Conservation (phyloP, 2,797 vertebrate species). For the Emydoidea blandingii region DNA sequence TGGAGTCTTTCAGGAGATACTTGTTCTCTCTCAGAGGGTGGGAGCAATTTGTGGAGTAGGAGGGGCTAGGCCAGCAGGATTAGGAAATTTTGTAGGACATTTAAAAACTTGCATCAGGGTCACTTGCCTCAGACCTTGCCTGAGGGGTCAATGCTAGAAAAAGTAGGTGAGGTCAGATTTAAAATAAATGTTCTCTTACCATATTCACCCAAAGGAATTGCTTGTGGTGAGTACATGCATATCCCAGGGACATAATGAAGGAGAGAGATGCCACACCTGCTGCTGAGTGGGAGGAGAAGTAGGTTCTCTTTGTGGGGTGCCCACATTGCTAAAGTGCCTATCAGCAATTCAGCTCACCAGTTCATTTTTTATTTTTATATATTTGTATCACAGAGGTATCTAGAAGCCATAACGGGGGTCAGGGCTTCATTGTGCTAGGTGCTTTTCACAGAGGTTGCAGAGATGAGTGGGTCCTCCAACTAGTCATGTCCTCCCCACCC, state of each 20-base stretch:
- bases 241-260: not conserved
- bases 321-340: not conserved
- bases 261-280: fast-evolving
- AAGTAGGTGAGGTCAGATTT: not conserved
- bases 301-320: not conserved
- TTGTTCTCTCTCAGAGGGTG: not conserved
- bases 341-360: conserved; percentile 3
- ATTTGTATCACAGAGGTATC: conserved; percentile 38
- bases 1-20: not conserved
- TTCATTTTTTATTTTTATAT: conserved; percentile 4
- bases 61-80: not conserved
- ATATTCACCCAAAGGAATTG: not conserved
- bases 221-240: not conserved
- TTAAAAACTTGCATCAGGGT: not conserved
- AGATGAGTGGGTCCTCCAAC: conserved; percentile 61
- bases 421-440: conserved; percentile 58
- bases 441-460: conserved; percentile 30
- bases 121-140: not conserved
- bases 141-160: too few relatives aligned
- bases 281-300: not conserved
- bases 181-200: not conserved
- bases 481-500: conserved; percentile 39
- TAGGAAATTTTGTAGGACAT: not conserved
- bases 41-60: not conserved
- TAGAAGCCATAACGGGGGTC: conserved; percentile 46